Conservation (phyloP, 2,888 invertebrate genomes). For the Maniola hyperantus region DNA sequence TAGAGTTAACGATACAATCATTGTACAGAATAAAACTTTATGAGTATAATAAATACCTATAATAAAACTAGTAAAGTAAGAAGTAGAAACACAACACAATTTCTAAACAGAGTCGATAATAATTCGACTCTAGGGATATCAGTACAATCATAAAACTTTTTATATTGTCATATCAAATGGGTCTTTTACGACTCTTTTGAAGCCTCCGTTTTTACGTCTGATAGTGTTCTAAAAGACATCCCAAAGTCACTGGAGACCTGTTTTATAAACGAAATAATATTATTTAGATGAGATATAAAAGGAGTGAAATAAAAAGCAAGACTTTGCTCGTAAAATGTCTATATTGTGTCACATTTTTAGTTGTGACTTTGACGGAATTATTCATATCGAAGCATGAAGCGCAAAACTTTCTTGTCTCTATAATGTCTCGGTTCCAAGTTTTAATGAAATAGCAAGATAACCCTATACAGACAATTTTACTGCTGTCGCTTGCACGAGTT, state of each 20-base stretch:
- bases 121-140: conserved; percentile 35
- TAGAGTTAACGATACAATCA: too few relatives aligned
- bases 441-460: conserved; percentile 28
- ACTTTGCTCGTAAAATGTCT: too few relatives aligned
- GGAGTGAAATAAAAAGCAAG: not conserved
- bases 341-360: not conserved
- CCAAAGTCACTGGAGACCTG: conserved; percentile 44
- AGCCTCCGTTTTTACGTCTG: conserved; percentile 38
- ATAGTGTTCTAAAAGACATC: conserved; percentile 49
- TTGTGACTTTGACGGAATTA: not conserved
- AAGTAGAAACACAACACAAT: conserved; percentile 13
- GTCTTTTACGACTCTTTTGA: conserved; percentile 39
- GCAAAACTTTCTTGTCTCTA: not conserved
- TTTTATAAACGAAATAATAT: conserved; percentile 31
- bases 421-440: conserved; percentile 24
- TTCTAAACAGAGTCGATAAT: conserved; percentile 32
- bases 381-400: not conserved
- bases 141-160: conserved; percentile 43
- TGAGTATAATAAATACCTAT: not conserved
- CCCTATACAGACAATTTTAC: conserved; percentile 22
- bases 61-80: not conserved
- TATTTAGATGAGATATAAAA: conserved; percentile 6
- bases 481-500: conserved; percentile 18
- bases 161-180: conserved; percentile 43
- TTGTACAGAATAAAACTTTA: not conserved